phyloP scores from a whole-genome alignment of 2,113 vertebrate species.

The Lichenostomus cassidix region DNA sequence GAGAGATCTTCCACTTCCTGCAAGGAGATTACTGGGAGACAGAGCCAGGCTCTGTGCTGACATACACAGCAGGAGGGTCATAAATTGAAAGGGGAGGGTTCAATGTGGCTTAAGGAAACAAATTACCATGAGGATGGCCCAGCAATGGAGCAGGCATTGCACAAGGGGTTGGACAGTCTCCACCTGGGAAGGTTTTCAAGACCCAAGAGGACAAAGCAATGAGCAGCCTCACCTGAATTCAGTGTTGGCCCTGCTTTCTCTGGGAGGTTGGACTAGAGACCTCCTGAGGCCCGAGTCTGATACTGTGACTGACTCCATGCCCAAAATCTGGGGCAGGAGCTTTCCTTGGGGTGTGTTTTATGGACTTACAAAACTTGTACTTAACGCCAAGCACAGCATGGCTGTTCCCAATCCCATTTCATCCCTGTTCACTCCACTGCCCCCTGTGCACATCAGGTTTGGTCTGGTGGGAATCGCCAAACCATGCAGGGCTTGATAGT shows the following conservation, averaged over 20 bases:
- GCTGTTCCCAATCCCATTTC: not conserved
- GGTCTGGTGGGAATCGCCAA: not conserved
- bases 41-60: not conserved
- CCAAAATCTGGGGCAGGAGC: not conserved
- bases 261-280: not conserved
- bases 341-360: not conserved
- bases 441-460: not conserved
- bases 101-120: not conserved
- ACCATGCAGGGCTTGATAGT: not conserved
- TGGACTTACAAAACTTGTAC: not conserved
- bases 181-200: not conserved
- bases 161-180: not conserved
- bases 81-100: not conserved
- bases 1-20: not conserved
- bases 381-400: not conserved
- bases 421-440: not conserved
- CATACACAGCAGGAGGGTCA: rapidly evolving
- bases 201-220: rapidly evolving
- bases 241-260: not conserved
- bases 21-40: not conserved
- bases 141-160: not conserved
- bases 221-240: not conserved
- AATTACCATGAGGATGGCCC: not conserved
- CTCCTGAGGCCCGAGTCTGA: not conserved
- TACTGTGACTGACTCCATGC: not conserved